Percentiles rank a stretch among this genome's conserved stretches.
phyloP scores from a whole-genome alignment of 2,113 vertebrate genomes.

The Nothobranchius kuhntae region DNA sequence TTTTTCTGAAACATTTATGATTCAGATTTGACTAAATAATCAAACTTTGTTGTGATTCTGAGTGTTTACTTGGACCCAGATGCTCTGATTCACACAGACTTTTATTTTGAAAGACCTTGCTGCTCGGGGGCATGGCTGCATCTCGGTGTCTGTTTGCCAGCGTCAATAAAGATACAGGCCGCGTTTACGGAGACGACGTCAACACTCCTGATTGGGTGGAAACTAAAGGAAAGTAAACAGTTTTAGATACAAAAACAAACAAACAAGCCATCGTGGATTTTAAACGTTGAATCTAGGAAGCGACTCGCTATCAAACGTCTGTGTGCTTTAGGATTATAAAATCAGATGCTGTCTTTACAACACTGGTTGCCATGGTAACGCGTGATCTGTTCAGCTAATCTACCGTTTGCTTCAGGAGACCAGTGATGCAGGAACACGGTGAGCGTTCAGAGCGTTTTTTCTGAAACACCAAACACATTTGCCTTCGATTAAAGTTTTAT shows the following conservation, averaged over 20 bases:
- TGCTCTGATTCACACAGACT: too few relatives aligned
- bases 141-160: neutral
- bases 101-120: neutral
- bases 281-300: neutral
- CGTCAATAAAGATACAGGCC: slow-evolving; percentile 56
- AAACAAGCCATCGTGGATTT: too few relatives aligned
- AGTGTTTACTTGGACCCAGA: neutral
- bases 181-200: slow-evolving; percentile 32
- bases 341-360: neutral
- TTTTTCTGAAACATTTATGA: too few relatives aligned
- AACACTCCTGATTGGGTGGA: neutral
- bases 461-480: neutral
- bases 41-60: neutral
- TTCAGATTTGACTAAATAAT: too few relatives aligned
- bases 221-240: neutral
- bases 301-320: neutral
- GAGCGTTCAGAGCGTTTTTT: neutral
- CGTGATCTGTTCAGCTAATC: slow-evolving; percentile 26
- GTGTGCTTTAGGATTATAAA: neutral
- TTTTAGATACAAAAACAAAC: neutral
- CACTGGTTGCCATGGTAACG: slow-evolving; percentile 27
- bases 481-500: too few relatives aligned
- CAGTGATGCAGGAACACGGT: neutral
- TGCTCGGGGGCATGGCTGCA: neutral
- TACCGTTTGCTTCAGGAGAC: slow-evolving; percentile 13